These are phyloP conservation scores for Urosaurus nigricauda DNA, from an alignment of 2,797 vertebrate genomes.

Conservation along the genomic window DNA sequence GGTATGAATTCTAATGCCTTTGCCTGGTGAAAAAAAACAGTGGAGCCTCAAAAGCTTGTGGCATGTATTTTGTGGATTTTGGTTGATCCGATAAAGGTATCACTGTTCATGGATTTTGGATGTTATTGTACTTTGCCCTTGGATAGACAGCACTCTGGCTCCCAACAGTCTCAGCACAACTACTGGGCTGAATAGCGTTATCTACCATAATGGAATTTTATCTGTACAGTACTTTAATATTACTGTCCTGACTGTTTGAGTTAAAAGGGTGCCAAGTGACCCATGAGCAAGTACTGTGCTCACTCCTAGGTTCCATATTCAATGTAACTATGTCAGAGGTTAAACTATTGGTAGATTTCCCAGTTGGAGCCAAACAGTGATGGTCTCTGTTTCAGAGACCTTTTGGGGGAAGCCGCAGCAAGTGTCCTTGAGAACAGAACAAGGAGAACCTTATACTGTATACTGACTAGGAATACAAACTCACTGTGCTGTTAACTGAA, in stretches of 20 bases:
- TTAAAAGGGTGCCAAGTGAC: not conserved
- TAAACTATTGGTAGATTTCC: constrained; percentile 69
- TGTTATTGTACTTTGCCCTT: too few species aligned
- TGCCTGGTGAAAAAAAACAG: too few species aligned
- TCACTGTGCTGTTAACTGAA: constrained; percentile 24
- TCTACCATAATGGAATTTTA: not conserved
- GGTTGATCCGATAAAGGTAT: too few species aligned
- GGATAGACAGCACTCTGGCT: too few species aligned
- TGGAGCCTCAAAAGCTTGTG: too few species aligned
- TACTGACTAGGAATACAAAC: constrained; percentile 57
- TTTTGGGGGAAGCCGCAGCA: constrained; percentile 55
- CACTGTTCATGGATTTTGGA: too few species aligned
- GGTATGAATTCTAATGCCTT: too few species aligned
- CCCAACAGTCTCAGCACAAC: not conserved
- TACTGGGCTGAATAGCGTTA: too few species aligned
- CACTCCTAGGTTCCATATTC: not conserved
- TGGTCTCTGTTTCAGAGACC: constrained; percentile 61
- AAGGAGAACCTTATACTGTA: constrained; percentile 66
- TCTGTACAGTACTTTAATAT: not conserved
- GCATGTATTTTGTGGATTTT: too few species aligned
- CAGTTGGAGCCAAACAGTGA: constrained; percentile 61
- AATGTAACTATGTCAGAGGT: constrained; percentile 59
- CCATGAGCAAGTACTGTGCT: not conserved
- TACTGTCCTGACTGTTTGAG: not conserved
- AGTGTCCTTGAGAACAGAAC: constrained; percentile 70